Percentiles rank a stretch among this genome's conserved stretches.
These are phyloP conservation scores for Orthochromis indermauri DNA, from an alignment of 2,113 vertebrate species.

Conservation along the genomic window DNA sequence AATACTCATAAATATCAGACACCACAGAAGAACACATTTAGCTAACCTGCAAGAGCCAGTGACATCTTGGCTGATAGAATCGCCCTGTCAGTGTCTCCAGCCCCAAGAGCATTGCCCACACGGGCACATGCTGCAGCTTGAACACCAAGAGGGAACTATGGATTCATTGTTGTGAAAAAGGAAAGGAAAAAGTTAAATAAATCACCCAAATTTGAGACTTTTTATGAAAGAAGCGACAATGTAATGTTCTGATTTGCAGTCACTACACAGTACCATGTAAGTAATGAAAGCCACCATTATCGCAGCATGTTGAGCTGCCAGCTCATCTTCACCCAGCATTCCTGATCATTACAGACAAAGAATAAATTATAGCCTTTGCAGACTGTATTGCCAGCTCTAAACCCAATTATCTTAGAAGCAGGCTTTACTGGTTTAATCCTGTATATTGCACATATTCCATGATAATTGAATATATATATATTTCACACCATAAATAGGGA, in stretches of 20 bases:
- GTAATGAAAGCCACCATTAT: conserved; percentile 73
- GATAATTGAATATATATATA: neutral
- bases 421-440: neutral
- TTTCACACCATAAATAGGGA: neutral
- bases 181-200: neutral
- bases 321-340: conserved; percentile 76
- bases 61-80: conserved; percentile 68
- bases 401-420: neutral
- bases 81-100: conserved; percentile 73
- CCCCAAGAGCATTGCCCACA: conserved; percentile 83
- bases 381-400: neutral
- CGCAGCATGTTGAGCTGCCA: conserved; percentile 81
- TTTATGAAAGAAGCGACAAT: neutral
- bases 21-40: neutral
- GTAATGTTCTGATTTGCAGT: neutral
- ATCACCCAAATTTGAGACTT: neutral
- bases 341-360: conserved; percentile 61
- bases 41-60: conserved; percentile 74
- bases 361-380: neutral
- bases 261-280: conserved; percentile 77
- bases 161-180: neutral
- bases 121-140: conserved; percentile 76
- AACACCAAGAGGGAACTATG: conserved; percentile 80
- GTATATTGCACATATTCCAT: neutral
- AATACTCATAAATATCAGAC: neutral